Conservation (phyloP, 1,140 invertebrate species). For the Drosophila melanogaster region Release_6_plus_ISO1_MT NT_037436.4:22503001-22503500, state of each 20-base stretch:
- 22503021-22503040: constrained; percentile 13
- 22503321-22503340: constrained; percentile 63
- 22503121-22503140: constrained; percentile 35
- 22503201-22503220: constrained; percentile 59
- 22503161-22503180: constrained; percentile 11
- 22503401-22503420: constrained; percentile 60
- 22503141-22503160: constrained; percentile 1
- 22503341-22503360: constrained; percentile 37
- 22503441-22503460: constrained; percentile 54
- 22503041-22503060: constrained; percentile 4
- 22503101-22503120: constrained; percentile 18
- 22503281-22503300: constrained; percentile 29
- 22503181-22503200: constrained; percentile 35
- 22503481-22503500: constrained; percentile 60
- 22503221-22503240: constrained; percentile 32
- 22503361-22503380: constrained; percentile 56
- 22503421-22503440: constrained; percentile 29
- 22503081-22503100: not conserved
- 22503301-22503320: constrained; percentile 53
- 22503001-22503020: constrained; percentile 41
- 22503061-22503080: not conserved
- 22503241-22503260: constrained; percentile 17
- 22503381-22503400: constrained; percentile 53
- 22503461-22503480: constrained; percentile 54
- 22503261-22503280: constrained; percentile 60